Evolutionary conservation across 2,797 vertebrate genomes (phyloP), one percentile per base, ranked within the genome.

Genomic region (Clarias platycephalus): DNA sequence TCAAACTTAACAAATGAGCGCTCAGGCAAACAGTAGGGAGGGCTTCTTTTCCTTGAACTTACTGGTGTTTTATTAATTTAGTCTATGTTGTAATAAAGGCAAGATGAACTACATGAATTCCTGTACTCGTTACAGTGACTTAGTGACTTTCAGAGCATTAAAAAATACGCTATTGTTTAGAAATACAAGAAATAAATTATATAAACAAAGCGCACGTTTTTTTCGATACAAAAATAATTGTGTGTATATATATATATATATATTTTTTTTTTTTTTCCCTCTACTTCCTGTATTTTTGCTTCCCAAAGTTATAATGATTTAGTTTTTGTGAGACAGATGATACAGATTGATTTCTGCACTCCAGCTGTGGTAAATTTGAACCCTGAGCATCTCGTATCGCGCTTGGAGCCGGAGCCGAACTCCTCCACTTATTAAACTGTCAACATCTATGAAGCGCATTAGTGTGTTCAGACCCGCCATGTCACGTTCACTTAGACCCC

Each of bases 401-500:
- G 24, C 28, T n/a, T 10, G 37, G 76, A 26, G 76, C 58, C 5
- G 37, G 58, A 79, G 76, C 8, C 34, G 0, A 40, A 82, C 67
- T 60, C 55, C 81, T 72, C 7, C 53, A 13, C 80, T 89, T 87
- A 89, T 87, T 86, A 80, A 86, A 89, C 88, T 87, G 86, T 87
- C 87, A 86, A 68, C 86, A 84, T 88, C 75, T 81, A 87, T 88
- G 84, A 88, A 88, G 78, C 40, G 15, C 10, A 68, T 87, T 81
- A 40, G 40, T 6, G 71, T 9, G 18, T 1, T 81, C 83, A 44
- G 15, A 80, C 76, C 77, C 80, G 60, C 60, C 88, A 88, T 86
- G 87, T 92, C 87, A 91, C 92, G 75, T 89, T 87, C 81, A 49
- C 75, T 89, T 85, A 89, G 79, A 85, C 34, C 83, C 76, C 31